Evolutionary conservation across 2,797 vertebrate genomes (phyloP), one percentile per base, ranked within the genome.

Genomic region (Channa striata): DNA sequence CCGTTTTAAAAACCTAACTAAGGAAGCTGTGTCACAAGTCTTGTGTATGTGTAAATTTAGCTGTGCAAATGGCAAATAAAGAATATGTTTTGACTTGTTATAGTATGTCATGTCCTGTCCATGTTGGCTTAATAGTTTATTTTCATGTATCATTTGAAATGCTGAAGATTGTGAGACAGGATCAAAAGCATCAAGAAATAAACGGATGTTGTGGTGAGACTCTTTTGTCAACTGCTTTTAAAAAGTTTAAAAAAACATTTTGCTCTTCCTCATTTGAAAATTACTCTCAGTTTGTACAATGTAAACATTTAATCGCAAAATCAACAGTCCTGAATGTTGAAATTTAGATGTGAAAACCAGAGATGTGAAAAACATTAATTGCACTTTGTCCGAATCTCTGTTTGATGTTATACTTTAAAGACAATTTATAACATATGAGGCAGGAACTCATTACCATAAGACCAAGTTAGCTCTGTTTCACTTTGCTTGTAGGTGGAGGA

Each of bases 371-470:
- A 4, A n/a, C 3, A 20, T 9, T 10, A 19, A 47, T 50, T 48
- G 19, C 19, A 25, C 11, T 49, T 44, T 16, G 6, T 51, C 19
- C 5, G 1, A 33, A 49, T 6, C 4, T 7, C 1, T 48, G 6
- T 47, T 23, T 51, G 48, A 43, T 42, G 12, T 30, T 40, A 25
- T 5, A 6, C 21, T 11, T 62, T 33, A 3, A 21, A 33, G 8
- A 6, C 9, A 17, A 21, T 4, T 46, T 1, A 36, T 39, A 8
- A 14, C 6, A 25, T 3, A 4, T 5, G 1, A 39, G 20, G 4
- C 60, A 59, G 75, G 57, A 81, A 73, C 16, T 68, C 0, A 5
- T 49, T 3, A 61, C 68, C 62, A 54, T 74, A 68, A 5, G 17
- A 19, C 13, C 1, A 6, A 17, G 16, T 14, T 7, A 17, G 6